These are phyloP conservation scores for Bombus waltoni DNA, from an alignment of 1,140 invertebrate species.

Conservation along the genomic window DNA sequence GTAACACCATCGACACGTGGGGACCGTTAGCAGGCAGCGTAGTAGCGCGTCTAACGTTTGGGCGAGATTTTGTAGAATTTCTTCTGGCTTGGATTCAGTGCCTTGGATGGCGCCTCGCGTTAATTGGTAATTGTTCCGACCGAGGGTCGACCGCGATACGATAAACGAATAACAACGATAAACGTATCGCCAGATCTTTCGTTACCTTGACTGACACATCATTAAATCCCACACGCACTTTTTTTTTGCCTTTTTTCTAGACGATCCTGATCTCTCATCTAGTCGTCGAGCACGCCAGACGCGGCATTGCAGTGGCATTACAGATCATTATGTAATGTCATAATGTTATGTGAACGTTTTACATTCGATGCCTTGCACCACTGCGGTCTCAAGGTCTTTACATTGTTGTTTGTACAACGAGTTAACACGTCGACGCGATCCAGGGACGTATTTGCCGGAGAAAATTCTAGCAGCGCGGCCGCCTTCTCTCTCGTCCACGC, in stretches of 20 bases:
- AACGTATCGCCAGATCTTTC: conserved; percentile 36
- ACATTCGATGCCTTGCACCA: conserved; percentile 76
- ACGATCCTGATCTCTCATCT: conserved; percentile 59
- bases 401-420: conserved; percentile 80
- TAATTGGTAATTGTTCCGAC: conserved; percentile 45
- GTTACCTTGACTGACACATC: conserved; percentile 49
- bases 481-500: neutral
- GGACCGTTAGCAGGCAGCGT: neutral
- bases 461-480: conserved; percentile 43
- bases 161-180: conserved; percentile 45
- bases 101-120: too few species aligned
- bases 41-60: neutral
- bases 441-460: conserved; percentile 68
- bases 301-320: conserved; percentile 66
- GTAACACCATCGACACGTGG: conserved; percentile 48
- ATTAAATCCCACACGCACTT: conserved; percentile 26
- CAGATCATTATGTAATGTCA: conserved; percentile 76
- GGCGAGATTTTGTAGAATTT: conserved; percentile 11
- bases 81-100: neutral
- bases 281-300: conserved; percentile 38
- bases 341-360: conserved; percentile 75
- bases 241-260: conserved; percentile 38
- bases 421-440: conserved; percentile 71
- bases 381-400: conserved; percentile 78
- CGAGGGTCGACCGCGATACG: conserved; percentile 9